Conservation (phyloP, 2,113 vertebrate genomes). For the Emydocephalus ijimae region DNA sequence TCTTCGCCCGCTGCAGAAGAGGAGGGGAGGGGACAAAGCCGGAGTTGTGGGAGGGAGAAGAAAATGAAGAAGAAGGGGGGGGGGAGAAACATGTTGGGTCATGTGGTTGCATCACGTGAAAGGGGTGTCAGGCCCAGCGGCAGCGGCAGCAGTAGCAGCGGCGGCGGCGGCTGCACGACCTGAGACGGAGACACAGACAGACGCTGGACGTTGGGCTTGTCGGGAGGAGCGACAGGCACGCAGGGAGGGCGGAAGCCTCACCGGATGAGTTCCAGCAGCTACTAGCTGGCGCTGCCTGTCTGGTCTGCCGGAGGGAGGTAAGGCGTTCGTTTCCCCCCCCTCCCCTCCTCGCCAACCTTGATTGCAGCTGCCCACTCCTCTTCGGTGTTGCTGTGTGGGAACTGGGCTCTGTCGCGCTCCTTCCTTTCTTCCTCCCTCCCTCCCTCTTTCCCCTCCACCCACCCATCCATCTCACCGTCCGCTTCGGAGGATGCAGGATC, state of each 20-base stretch:
- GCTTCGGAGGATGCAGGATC: neutral
- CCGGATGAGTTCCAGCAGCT: neutral
- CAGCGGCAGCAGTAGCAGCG: conserved; percentile 25
- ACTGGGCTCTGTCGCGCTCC: neutral
- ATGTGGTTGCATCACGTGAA: conserved; percentile 75
- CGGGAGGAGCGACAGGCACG: neutral
- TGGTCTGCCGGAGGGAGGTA: conserved; percentile 1
- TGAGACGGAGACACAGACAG: conserved; percentile 26
- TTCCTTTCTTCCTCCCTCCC: too few relatives aligned
- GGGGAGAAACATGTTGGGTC: conserved; percentile 42
- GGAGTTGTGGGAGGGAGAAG: neutral
- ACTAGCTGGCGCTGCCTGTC: neutral
- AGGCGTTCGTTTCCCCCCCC: neutral
- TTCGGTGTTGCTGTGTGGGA: neutral
- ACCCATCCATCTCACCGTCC: neutral
- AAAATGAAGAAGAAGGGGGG: neutral
- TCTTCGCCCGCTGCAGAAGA: neutral
- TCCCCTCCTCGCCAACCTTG: neutral
- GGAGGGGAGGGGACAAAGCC: too few relatives aligned
- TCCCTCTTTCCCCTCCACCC: neutral
- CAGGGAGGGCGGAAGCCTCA: neutral
- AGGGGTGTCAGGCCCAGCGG: conserved; percentile 67
- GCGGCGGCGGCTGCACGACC: conserved; percentile 16
- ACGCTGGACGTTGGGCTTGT: conserved; percentile 10
- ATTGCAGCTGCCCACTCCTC: neutral